Evolutionary conservation across 2,113 vertebrate species (phyloP).

Genomic region (Scomber colias): DNA sequence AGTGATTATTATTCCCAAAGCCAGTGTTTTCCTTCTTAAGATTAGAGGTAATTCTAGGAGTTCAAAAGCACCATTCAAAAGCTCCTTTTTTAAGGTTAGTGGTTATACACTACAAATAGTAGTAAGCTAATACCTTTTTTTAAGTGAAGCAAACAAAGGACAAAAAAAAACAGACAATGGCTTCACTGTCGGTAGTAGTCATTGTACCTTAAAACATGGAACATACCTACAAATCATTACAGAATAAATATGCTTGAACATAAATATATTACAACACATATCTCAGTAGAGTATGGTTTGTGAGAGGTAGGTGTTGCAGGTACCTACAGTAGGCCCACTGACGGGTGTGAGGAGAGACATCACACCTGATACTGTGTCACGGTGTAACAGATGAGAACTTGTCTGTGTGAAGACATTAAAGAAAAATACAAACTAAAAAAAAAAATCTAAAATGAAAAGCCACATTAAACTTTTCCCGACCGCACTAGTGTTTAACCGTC

Average conservation of each 20-base stretch:
- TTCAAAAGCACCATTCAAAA: conserved; percentile 80
- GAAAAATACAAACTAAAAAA: conserved; percentile 17
- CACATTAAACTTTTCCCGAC: conserved; percentile 25
- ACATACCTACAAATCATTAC: conserved; percentile 75
- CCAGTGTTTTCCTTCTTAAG: conserved; percentile 65
- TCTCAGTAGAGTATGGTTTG: conserved; percentile 76
- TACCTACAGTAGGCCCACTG: conserved; percentile 57
- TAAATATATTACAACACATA: conserved; percentile 78
- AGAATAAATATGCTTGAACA: conserved; percentile 83
- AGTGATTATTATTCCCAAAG: conserved; percentile 28
- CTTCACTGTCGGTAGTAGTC: conserved; percentile 70
- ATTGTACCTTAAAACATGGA: conserved; percentile 62
- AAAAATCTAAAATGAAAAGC: conserved; percentile 8
- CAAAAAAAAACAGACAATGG: conserved; percentile 47
- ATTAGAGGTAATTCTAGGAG: conserved; percentile 83
- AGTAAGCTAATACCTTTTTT: conserved; percentile 58
- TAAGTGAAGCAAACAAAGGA: conserved; percentile 53
- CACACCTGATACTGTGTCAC: conserved; percentile 56
- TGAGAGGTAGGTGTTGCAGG: conserved; percentile 84
- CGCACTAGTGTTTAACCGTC: conserved; percentile 4
- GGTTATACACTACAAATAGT: conserved; percentile 68
- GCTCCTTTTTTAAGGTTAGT: conserved; percentile 73
- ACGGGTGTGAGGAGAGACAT: conserved; percentile 47
- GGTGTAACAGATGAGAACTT: conserved; percentile 62
- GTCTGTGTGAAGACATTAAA: conserved; percentile 15